A percentile compares a stretch with the other conserved stretches of the same genome.
These are phyloP conservation scores for Ciona savignyi DNA, from an alignment of 23 tunicate species.

Conservation along the genomic window DNA sequence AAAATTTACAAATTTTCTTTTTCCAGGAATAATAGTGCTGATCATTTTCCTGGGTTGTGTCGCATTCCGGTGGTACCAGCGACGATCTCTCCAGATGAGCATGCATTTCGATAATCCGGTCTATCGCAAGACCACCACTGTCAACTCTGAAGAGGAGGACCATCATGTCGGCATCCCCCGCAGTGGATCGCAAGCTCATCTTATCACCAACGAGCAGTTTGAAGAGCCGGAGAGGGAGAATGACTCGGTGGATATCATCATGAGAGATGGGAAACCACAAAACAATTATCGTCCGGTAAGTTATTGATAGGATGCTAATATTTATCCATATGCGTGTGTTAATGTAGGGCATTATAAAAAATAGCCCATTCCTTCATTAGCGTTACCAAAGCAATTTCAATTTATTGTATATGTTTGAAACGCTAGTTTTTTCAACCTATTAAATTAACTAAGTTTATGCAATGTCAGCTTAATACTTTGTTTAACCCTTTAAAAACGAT, in stretches of 20 bases:
- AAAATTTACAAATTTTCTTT: neutral
- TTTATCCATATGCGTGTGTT: no score
- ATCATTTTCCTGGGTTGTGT: neutral
- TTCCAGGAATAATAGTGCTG: constrained; percentile 10
- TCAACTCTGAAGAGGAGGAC: neutral
- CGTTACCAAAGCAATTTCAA: no score
- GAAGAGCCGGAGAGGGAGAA: constrained; percentile 1
- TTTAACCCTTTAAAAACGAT: no score
- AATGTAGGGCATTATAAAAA: no score
- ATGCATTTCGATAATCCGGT: constrained; percentile 79
- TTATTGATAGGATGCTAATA: no score
- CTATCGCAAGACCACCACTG: constrained; percentile 52
- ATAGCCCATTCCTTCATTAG: no score
- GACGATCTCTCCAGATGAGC: constrained; percentile 33
- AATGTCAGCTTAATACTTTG: no score
- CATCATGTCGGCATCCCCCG: constrained; percentile 21
- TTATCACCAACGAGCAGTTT: constrained; percentile 7
- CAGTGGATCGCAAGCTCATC: constrained; percentile 15
- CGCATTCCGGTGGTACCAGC: constrained; percentile 16
- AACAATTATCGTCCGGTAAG: no score
- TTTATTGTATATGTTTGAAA: no score
- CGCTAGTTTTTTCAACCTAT: no score
- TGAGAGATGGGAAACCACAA: no score
- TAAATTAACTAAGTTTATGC: no score
- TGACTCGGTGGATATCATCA: neutral